Base-by-base conservation (phyloP, 1,140 invertebrate genomes). In the Halotydeus destructor region DNA sequence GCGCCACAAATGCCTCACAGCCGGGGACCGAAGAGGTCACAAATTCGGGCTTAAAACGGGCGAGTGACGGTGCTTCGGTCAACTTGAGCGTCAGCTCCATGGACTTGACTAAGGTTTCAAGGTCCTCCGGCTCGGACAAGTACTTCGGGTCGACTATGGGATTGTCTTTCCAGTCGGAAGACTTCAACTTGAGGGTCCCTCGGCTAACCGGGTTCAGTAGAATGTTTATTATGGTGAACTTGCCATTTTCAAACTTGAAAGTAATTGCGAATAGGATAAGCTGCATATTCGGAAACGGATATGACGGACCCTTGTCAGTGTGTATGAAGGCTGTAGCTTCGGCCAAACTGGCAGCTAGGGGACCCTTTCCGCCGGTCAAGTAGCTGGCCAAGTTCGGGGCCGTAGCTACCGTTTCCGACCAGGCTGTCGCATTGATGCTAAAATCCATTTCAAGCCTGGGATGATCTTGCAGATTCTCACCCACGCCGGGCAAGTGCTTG, bases 101-200 rank as follows among this genome's bases (percentile, higher is more conserved):
- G 21, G 47, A 39, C 19, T 86, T 81, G 3, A 85, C 66, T 25
- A 88, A 57, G 0, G 72, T 75, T 23, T 74, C 73, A 48, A 84
- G 67, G 51, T 89, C 83, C n/a, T 71, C 64, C 1, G 75, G 74
- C 39, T 85, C 75, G 5, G 68, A 64, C 48, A 91, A 74, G 52
- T 91, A 91, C 55, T 86, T 88, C 0, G 89, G 82, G 55, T 86
- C 78, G 35, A 96, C 85, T 12, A 83, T 66, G 0, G 91, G 91
- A 55, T 85, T 77, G 45, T 86, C 75, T 47, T 75, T 76, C 0
- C 88, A 88, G 60, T 88, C 78, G 18, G 68, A 70, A 41, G 73
- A 78, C 6, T 76, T 62, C 5, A 93, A 55, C 45, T 72, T 74
- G 16, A 93, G 76, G 6, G 67, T 61, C 0, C 85, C 85, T 49